Conservation (phyloP, 2,113 vertebrate species). For the human region DNA sequence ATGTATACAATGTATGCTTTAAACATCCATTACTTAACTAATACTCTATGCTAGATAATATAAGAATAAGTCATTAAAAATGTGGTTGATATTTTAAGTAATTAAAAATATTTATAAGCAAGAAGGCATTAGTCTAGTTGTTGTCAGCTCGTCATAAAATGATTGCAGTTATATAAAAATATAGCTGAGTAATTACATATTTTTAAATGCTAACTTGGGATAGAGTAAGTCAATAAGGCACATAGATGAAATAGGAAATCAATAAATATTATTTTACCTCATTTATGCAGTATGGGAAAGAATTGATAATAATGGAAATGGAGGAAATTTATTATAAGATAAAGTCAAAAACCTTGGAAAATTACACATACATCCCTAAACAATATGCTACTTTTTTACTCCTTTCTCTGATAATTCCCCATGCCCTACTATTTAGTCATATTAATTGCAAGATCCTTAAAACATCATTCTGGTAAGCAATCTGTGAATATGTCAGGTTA, state of each 20-base stretch:
- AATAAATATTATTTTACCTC: background rate
- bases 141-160: background rate
- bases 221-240: background rate
- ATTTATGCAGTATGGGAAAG: background rate
- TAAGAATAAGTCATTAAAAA: background rate
- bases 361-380: background rate
- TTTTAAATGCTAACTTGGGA: background rate
- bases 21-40: background rate
- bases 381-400: background rate
- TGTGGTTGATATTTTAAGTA: background rate
- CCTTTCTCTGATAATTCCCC: background rate
- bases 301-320: background rate
- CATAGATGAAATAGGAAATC: background rate
- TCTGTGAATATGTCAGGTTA: background rate
- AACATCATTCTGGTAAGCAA: background rate
- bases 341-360: background rate
- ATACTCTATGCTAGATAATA: background rate
- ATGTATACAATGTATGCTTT: background rate
- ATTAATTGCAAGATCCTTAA: background rate
- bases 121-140: background rate
- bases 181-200: background rate
- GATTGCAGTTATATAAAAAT: background rate
- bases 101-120: background rate
- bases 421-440: background rate
- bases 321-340: background rate